These are phyloP conservation scores for Hipposideros armiger DNA, from an alignment of 2,113 vertebrate species.

Conservation along the genomic window DNA sequence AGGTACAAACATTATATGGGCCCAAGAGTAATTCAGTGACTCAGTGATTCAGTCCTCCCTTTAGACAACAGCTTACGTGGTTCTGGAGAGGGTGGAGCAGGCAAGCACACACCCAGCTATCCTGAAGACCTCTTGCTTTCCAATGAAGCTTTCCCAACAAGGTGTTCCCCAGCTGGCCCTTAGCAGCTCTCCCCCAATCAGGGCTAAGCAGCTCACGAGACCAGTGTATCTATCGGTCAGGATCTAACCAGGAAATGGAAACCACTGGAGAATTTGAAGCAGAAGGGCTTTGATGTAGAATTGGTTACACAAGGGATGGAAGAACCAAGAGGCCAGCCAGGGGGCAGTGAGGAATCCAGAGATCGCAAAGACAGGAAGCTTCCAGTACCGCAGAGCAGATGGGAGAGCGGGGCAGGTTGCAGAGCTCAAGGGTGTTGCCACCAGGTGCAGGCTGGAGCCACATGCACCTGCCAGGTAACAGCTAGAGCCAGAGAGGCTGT, in stretches of 20 bases:
- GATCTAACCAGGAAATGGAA: neutral
- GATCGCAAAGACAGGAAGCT: neutral
- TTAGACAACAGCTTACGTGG: neutral
- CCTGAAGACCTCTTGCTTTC: neutral
- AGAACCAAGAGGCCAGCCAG: neutral
- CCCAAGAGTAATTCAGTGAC: neutral
- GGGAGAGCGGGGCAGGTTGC: neutral
- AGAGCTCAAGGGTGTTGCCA: neutral
- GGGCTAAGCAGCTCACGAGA: neutral
- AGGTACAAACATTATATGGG: neutral
- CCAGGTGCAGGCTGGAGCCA: neutral
- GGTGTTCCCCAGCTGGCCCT: neutral
- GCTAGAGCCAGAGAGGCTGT: neutral
- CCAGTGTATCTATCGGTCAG: neutral
- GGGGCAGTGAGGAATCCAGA: neutral
- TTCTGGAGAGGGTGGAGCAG: neutral
- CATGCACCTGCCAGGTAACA: neutral
- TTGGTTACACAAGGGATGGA: neutral
- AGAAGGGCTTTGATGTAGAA: neutral
- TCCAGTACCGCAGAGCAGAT: too few species aligned
- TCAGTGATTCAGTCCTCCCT: neutral
- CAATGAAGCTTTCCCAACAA: neutral
- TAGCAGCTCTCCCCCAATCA: neutral
- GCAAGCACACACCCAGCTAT: neutral
- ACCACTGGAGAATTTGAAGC: neutral